A percentile compares a stretch with the other conserved stretches of the same genome.
Evolutionary conservation across 2,888 invertebrate genomes (phyloP).

Genomic region (Ichneumon xanthorius): DNA sequence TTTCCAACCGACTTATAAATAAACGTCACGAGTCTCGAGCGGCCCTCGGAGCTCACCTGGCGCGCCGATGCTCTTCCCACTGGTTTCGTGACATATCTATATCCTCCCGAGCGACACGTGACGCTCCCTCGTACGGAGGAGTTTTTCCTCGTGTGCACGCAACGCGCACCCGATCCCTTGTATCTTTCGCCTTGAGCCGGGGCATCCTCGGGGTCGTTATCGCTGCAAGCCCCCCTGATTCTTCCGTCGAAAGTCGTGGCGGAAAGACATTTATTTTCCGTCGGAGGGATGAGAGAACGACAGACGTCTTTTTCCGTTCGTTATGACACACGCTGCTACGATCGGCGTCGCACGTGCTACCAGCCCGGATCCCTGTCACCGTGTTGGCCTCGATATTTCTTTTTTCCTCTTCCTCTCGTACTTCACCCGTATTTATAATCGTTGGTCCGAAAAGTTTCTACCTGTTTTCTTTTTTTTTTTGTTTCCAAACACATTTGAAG

Average conservation of each 20-base stretch:
- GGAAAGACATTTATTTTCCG: background rate
- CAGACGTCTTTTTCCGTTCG: slow-evolving; percentile 28
- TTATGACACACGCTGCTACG: background rate
- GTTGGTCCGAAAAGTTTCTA: slow-evolving; percentile 14
- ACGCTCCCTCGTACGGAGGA: background rate
- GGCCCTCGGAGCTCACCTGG: slow-evolving; percentile 61
- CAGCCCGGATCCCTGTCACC: slow-evolving; percentile 41
- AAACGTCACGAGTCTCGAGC: slow-evolving; percentile 63
- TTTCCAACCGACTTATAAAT: slow-evolving; percentile 69
- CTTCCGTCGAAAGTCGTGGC: background rate
- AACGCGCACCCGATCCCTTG: background rate
- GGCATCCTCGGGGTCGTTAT: background rate
- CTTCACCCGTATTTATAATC: slow-evolving; percentile 27
- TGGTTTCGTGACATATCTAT: slow-evolving; percentile 57
- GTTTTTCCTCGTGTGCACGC: background rate
- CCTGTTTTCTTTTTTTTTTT: slow-evolving; percentile 2
- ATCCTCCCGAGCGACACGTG: slow-evolving; percentile 22
- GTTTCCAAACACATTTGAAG: background rate
- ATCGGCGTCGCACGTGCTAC: slow-evolving; percentile 31
- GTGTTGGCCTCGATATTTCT: slow-evolving; percentile 49
- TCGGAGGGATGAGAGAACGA: background rate
- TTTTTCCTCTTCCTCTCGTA: slow-evolving; percentile 4
- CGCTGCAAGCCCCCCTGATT: background rate
- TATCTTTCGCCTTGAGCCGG: background rate
- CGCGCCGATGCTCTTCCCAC: slow-evolving; percentile 34